Base-by-base conservation (phyloP, 2,113 vertebrate species). In the Corythoichthys haematopterus region DNA sequence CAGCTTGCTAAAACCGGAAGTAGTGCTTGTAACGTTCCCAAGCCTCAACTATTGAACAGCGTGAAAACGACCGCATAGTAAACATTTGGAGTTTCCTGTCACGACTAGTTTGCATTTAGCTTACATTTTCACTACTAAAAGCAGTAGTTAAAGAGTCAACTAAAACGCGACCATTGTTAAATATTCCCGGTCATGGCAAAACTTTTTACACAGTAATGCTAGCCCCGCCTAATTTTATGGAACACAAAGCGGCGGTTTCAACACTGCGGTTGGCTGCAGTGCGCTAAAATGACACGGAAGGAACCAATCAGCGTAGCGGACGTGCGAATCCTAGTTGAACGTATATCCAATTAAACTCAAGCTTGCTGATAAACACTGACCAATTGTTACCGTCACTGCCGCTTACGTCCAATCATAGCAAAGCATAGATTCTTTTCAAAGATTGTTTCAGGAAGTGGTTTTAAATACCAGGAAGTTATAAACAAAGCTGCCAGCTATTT, bases 391-490 rank as follows among this genome's bases (percentile, higher is more conserved):
- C 2, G 10, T 51, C 16, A 14, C 40, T 43, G 14, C 15, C 13
- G 2, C 7, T 2, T 4, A 0, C 3, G 66, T 46, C 92, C 92
- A 92, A 92, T 91, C 80, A 76, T 61, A 80, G 40, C 63, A 10
- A 38, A 57, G 4, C 13, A 56, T 65, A 0, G 14, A 67, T 81
- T 85, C 79, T 85, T 57, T 92, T 93, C 89, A 88, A 92, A 92
- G 76, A 79, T 85, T 90, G 84, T 90, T 89, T 89, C 84, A 79
- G 91, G 91, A 93, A 92, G 90, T 89, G 64, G 58, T 69, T 33
- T 82, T 84, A 75, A 83, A 80, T 75, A 85, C 56, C 84, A 88
- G 80, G 86, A 88, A 88, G 85, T 85, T 84, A 83, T 90, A 90
- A 91, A 92, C 85, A 91, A 88, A 87, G 73, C 84, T 82, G 80